Evolutionary conservation across 2,113 vertebrate species (phyloP), one percentile per base, ranked within the genome.

Genomic region (Amia ocellicauda): DNA sequence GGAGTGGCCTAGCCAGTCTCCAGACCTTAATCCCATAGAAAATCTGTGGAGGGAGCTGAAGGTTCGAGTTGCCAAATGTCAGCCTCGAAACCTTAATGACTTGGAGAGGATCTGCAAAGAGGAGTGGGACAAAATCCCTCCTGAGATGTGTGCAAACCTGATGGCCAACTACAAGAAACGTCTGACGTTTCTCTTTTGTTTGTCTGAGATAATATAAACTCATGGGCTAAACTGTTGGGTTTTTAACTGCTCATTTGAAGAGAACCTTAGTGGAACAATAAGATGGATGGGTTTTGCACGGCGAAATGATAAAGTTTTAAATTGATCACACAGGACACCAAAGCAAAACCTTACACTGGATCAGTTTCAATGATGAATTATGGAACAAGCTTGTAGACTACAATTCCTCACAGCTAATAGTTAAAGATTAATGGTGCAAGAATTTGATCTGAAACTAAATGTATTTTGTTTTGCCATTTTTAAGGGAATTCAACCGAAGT

Each of bases 191-290:
- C 4, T 26, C 10, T 55, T 20, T 64, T 71, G 71, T 74, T 71
- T 77, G 57, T 57, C 60, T 60, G 66, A 71, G 71, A 74, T 77
- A 74, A 65, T 58, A 60, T 20, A 59, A 69, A 59, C 69, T 64
- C 29, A 16, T 20, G 23, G 42, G 53, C 17, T 64, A 58, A 69
- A 41, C 29, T 58, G 8, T 22, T n/a, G 47, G 51, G 52, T 22
- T 58, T 52, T 47, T 28, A 73, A 56, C 59, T 16, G 45, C 27
- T 66, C 27, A 27, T 66, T 58, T 61, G 49, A 63, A 29, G 42
- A n/a, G 56, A 69, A 23, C 23, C 36, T 59, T 59, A 47, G 54
- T 67, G 63, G 54, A 61, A 58, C 22, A 36, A 66, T 23, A 60
- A 43, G 49, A 61, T 60, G 27, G 23, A 56, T 49, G 61, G 24